Evolutionary conservation across 2,888 invertebrate species (phyloP), one percentile per base, ranked within the genome.

Genomic region (Anagyrus pseudococci): DNA sequence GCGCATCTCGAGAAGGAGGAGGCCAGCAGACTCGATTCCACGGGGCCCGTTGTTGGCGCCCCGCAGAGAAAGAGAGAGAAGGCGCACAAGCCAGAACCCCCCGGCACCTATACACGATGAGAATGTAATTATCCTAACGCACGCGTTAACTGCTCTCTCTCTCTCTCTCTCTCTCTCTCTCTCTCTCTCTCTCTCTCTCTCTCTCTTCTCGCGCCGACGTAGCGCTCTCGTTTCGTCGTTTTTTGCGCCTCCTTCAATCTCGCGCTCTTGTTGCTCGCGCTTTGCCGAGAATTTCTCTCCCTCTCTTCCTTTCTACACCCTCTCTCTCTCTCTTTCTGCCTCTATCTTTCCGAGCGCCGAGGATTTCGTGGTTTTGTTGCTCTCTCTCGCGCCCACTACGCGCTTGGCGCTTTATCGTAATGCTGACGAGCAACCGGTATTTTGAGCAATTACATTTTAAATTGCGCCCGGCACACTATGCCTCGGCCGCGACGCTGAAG

Each of bases 111-210:
- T 56, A 10, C 29, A 67, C 67, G 68, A 66, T 67, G 68, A 70
- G 69, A 69, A 70, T 69, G 71, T 75, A 72, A 76, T 76, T 75
- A 74, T 73, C 70, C 71, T 70, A 73, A 73, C 71, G 72, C 64
- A 65, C 58, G 62, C 70, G 69, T 73, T 70, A 69, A 68, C 59
- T 70, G 53, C 58, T 55, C 54, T 10, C 64, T 62, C 63, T 64
- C 62, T 67, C 64, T 61, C 66, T 69, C 71, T 67, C 69, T 70
- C 70, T 64, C 57, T 68, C 54, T 66, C 68, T 37, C 33, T 15
- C 3, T 37, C 33, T 8, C 15, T 7, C 60, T 64, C 19, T 29
- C 44, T 40, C 37, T 54, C 54, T 26, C 25, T 20, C 26, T 44
- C 25, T 17, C 13, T 33, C 17, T 26, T 26, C 17, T 26, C 37